These are phyloP conservation scores for human DNA, from an alignment of 2,113 vertebrate species.

Conservation along the genomic window GRCh38 chr1:159895501-159896000, in stretches of 20 bases:
- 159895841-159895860: neutral
- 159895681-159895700: neutral
- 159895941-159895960: neutral
- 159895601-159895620: neutral
- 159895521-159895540: neutral
- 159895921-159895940: neutral
- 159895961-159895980: neutral
- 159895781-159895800: neutral
- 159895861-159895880: neutral
- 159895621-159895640: neutral
- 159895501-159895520: neutral
- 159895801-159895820: neutral
- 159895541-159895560: neutral
- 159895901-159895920: neutral
- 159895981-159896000: neutral
- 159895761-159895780: conserved; percentile 43
- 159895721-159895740: neutral
- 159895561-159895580: neutral
- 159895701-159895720: neutral
- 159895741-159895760: conserved; percentile 42
- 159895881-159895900: neutral
- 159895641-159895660: conserved; percentile 36
- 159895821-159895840: neutral
- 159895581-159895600: neutral
- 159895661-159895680: conserved; percentile 29